phyloP scores from a whole-genome alignment of 2,888 invertebrate species.

The Bombylius major region DNA sequence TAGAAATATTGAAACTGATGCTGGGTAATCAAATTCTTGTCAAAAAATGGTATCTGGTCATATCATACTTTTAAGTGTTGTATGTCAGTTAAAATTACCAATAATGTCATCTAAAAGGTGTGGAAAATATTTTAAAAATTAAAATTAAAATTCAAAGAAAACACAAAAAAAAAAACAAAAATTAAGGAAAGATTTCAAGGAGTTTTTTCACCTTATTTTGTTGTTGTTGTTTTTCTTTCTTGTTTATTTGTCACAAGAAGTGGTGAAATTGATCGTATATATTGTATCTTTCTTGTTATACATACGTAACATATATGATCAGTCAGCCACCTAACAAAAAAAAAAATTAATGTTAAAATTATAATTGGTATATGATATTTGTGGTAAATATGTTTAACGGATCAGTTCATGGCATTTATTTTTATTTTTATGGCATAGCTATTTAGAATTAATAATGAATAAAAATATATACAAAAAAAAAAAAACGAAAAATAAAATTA shows the following conservation, averaged over 20 bases:
- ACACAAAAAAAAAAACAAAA: too few species aligned
- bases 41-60: background rate
- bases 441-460: constrained; percentile 4
- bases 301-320: too few species aligned
- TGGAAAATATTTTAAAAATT: background rate
- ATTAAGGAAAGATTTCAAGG: too few species aligned
- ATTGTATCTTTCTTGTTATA: background rate
- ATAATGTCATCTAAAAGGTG: background rate
- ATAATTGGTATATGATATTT: background rate
- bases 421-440: constrained; percentile 6
- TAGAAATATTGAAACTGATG: too few species aligned
- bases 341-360: background rate
- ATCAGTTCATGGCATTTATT: background rate
- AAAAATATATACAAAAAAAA: too few species aligned
- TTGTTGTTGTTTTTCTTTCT: too few species aligned
- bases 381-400: too few species aligned
- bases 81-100: background rate
- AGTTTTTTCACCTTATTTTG: too few species aligned
- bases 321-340: background rate
- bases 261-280: background rate
- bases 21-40: background rate
- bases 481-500: too few species aligned
- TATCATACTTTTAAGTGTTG: background rate
- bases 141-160: too few species aligned
- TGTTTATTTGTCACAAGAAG: background rate